phyloP scores from a whole-genome alignment of 2,797 vertebrate genomes.

The Channa striata region DNA sequence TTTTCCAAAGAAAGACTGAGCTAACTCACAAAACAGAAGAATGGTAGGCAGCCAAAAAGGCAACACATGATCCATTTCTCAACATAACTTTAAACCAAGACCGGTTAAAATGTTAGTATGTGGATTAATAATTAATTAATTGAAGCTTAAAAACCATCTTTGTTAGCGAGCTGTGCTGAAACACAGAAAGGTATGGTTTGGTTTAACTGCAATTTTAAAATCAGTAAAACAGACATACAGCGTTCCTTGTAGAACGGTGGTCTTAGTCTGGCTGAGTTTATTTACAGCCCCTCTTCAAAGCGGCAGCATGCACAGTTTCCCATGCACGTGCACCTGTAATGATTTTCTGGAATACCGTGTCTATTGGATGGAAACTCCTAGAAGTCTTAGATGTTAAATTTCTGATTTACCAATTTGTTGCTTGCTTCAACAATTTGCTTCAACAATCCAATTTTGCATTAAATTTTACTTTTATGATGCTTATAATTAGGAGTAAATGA shows the following conservation, averaged over 20 bases:
- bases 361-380: too few relatives aligned
- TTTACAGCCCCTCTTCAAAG: not conserved
- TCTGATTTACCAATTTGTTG: too few relatives aligned
- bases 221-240: constrained; percentile 23
- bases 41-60: constrained; percentile 50
- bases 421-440: too few relatives aligned
- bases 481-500: not conserved
- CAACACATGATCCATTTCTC: constrained; percentile 58
- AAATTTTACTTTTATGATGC: not conserved
- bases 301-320: not conserved
- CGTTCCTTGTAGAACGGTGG: constrained; percentile 3
- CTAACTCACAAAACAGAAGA: constrained; percentile 43
- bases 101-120: constrained; percentile 52
- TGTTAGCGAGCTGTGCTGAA: constrained; percentile 15
- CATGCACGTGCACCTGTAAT: not conserved
- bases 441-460: not conserved
- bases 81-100: constrained; percentile 49
- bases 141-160: constrained; percentile 33
- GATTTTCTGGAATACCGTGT: not conserved
- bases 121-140: constrained; percentile 37
- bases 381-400: too few relatives aligned
- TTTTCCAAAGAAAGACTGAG: constrained; percentile 36
- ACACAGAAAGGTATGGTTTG: constrained; percentile 20
- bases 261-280: constrained; percentile 1
- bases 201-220: constrained; percentile 10